Percentiles rank a stretch among this genome's conserved stretches.
Evolutionary conservation across 2,888 invertebrate species (phyloP).

Genomic region (Plutella xylostella): DNA sequence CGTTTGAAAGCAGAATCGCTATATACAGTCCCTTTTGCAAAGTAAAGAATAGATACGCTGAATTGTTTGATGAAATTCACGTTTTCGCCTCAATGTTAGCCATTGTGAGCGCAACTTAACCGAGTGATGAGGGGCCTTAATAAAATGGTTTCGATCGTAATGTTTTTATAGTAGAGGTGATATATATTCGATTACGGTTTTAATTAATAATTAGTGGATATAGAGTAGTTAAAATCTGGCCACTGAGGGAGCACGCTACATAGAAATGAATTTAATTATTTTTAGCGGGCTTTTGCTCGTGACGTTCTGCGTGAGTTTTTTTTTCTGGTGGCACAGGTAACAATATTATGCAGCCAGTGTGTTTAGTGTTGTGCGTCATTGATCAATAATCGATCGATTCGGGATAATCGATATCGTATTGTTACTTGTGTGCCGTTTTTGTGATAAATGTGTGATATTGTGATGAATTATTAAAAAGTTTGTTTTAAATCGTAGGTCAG

Average conservation of each 20-base stretch:
- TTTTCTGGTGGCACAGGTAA: neutral
- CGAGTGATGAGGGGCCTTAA: neutral
- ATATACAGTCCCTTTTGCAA: too few relatives aligned
- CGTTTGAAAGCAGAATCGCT: too few relatives aligned
- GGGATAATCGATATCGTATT: neutral
- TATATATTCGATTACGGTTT: neutral
- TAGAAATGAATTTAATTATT: neutral
- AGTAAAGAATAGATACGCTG: too few relatives aligned
- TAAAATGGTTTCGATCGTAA: neutral
- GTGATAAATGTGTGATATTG: neutral
- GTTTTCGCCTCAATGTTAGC: too few relatives aligned
- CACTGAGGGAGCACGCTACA: constrained; percentile 1
- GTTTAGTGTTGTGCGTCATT: too few relatives aligned
- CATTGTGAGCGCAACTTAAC: too few relatives aligned
- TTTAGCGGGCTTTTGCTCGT: constrained; percentile 7
- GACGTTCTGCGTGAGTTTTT: constrained; percentile 2
- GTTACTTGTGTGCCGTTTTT: neutral
- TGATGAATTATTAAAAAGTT: neutral
- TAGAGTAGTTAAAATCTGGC: constrained; percentile 2
- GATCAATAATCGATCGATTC: neutral
- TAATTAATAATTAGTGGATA: constrained; percentile 3
- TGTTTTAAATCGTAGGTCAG: neutral
- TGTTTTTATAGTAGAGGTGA: constrained; percentile 2
- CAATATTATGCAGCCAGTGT: too few relatives aligned
- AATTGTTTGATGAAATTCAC: too few relatives aligned